phyloP scores from a whole-genome alignment of 2,113 vertebrate genomes.

The Epinephelus moara region DNA sequence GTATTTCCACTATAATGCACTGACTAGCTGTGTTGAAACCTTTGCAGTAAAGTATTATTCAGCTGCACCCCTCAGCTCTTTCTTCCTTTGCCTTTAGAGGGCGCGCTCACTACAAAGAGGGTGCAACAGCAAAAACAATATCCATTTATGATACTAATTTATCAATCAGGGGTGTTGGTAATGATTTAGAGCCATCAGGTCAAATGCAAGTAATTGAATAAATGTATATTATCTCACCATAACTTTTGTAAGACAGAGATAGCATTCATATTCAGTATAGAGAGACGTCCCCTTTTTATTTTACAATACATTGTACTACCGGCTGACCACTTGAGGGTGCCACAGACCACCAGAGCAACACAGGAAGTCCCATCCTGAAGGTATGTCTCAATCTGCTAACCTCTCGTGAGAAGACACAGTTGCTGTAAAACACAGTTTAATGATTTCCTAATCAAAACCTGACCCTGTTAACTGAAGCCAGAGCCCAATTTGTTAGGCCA shows the following conservation, averaged over 20 bases:
- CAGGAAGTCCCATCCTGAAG: background rate
- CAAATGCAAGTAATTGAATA: background rate
- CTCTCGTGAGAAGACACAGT: constrained; percentile 35
- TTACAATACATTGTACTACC: background rate
- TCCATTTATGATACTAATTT: background rate
- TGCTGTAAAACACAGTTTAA: constrained; percentile 16
- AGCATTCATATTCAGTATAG: background rate
- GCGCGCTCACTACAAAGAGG: no score
- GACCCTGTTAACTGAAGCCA: constrained; percentile 30
- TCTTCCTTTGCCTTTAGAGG: background rate
- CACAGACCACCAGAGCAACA: constrained; percentile 46
- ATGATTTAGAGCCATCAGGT: background rate
- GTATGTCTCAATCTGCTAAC: background rate
- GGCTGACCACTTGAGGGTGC: constrained; percentile 56
- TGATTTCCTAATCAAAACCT: constrained; percentile 46
- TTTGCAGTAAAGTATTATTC: background rate
- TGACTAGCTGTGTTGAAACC: background rate
- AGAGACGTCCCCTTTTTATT: accelerated
- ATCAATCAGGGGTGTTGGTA: background rate
- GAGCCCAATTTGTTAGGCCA: constrained; percentile 28
- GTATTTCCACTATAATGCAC: background rate
- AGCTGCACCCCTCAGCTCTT: background rate
- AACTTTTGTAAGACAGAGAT: background rate
- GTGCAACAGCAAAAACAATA: background rate
- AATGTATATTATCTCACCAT: background rate